Evolutionary conservation across 2,113 vertebrate species (phyloP).

Genomic region (Lepus europaeus): DNA sequence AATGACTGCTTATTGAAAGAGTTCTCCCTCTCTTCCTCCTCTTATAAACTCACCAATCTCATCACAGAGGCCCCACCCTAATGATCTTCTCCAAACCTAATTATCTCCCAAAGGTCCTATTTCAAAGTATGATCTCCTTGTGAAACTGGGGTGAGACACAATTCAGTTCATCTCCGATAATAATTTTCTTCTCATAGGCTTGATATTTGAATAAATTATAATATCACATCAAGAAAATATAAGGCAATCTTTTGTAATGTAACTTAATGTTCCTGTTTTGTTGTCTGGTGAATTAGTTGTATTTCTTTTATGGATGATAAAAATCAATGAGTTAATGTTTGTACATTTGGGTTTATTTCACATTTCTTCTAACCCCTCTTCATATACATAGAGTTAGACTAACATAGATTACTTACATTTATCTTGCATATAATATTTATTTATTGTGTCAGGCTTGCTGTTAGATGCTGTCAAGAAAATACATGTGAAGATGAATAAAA

Average conservation of each 20-base stretch:
- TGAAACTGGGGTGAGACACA: neutral
- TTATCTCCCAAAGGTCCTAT: neutral
- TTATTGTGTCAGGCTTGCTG: neutral
- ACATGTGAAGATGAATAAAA: conserved; percentile 12
- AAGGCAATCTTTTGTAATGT: neutral
- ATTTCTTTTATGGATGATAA: neutral
- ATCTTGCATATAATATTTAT: neutral
- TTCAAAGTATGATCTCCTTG: neutral
- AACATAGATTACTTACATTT: conserved; percentile 13
- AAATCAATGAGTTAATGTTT: neutral
- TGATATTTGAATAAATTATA: neutral
- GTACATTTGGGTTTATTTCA: neutral
- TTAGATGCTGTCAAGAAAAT: neutral
- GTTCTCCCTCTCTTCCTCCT: neutral
- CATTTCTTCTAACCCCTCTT: neutral
- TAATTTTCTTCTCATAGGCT: neutral
- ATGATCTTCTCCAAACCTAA: neutral
- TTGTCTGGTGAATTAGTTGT: neutral
- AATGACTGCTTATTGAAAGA: neutral
- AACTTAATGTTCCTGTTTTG: neutral
- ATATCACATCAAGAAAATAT: neutral
- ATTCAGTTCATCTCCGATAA: neutral
- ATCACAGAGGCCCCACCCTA: neutral
- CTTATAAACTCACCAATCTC: neutral
- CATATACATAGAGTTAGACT: neutral